Evolutionary conservation across 2,113 vertebrate genomes (phyloP), one percentile per base, ranked within the genome.

Genomic region (Tragelaphus strepsiceros): DNA sequence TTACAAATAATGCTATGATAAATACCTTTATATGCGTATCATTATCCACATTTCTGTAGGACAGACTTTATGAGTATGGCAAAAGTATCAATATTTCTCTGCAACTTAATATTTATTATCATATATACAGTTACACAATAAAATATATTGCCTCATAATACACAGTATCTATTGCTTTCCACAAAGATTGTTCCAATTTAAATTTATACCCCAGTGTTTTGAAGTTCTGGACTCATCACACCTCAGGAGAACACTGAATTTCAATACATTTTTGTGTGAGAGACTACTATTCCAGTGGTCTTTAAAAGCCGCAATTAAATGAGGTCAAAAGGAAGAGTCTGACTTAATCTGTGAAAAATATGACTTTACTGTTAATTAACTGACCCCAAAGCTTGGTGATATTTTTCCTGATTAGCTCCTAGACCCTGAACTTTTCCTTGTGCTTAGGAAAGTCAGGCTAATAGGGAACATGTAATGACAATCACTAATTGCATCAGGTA

Each of bases 301-400:
- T 96, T 97, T 98, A 98, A 98, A 97, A 98, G 98, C 97, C 61
- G 93, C 97, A 98, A 98, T 98, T 98, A 98, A 98, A 94, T 90
- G 94, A 98, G 95, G 98, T 98, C 97, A 98, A 98, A 98, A 98
- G 97, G 92, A 97, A 98, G 78, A 98, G 80, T 54, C 94, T 98
- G 97, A 97, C 95, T 98, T 98, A 95, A 97, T 96, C 94, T 10
- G 39, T 98, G 93, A 97, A 98, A 98, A 98, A 98, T 98, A 97
- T 97, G 97, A 97, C 97, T 97, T 98, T 91, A 84, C 97, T 98
- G 96, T 98, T 98, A 98, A 98, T 98, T 98, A 98, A 98, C 97
- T 97, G 97, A 97, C 97, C 97, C 83, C 84, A 95, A 96, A 95
- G 97, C 96, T 98, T 97, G 97, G 93, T 97, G 97, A 97, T 97